Percentiles rank a stretch among this genome's conserved stretches.
phyloP scores from a whole-genome alignment of 2,888 invertebrate species.

The Agonopterix arenella region DNA sequence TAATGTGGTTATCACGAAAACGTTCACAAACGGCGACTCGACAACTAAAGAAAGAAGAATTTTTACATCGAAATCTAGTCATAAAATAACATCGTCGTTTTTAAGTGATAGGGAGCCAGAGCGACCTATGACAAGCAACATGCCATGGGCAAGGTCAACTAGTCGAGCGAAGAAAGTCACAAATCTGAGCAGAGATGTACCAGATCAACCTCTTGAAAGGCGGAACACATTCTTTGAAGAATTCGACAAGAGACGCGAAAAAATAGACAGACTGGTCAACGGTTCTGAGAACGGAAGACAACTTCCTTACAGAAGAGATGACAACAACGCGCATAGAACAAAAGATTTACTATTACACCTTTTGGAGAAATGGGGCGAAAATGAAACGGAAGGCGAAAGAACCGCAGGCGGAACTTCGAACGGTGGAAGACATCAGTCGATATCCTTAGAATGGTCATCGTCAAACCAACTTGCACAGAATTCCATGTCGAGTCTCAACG shows the following conservation, averaged over 20 bases:
- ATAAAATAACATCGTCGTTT: constrained; percentile 56
- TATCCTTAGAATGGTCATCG: constrained; percentile 86
- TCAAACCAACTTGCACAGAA: constrained; percentile 84
- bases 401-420: constrained; percentile 72
- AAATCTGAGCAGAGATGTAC: constrained; percentile 83
- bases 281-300: constrained; percentile 59
- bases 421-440: constrained; percentile 79
- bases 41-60: constrained; percentile 45
- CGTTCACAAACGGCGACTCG: constrained; percentile 52
- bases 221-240: constrained; percentile 73
- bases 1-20: constrained; percentile 40
- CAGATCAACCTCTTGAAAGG: constrained; percentile 77
- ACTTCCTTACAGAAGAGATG: constrained; percentile 66
- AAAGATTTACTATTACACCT: constrained; percentile 86
- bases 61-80: constrained; percentile 59
- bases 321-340: constrained; percentile 81
- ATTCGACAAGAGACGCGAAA: constrained; percentile 62
- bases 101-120: constrained; percentile 54
- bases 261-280: constrained; percentile 64
- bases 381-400: constrained; percentile 59
- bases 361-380: constrained; percentile 87
- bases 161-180: constrained; percentile 80
- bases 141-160: constrained; percentile 73
- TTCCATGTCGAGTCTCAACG: constrained; percentile 88
- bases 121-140: constrained; percentile 69